Evolutionary conservation across 2,113 vertebrate species (phyloP).

Genomic region (Anhinga anhinga): DNA sequence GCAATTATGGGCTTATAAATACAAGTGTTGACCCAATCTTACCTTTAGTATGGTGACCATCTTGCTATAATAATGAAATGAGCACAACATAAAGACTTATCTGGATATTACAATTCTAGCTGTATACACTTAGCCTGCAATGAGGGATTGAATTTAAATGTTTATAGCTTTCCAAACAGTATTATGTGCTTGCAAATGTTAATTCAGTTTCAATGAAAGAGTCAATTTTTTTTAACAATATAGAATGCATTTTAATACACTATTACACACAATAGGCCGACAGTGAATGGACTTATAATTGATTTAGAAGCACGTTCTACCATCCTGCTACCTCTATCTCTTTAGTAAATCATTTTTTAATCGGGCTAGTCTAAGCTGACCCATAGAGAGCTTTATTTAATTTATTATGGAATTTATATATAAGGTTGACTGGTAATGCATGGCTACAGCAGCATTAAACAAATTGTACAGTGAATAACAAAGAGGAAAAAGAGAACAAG

Average conservation of each 20-base stretch:
- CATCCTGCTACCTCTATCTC: slow-evolving; percentile 51
- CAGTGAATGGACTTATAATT: slow-evolving; percentile 80
- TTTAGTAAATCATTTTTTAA: slow-evolving; percentile 81
- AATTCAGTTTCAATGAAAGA: slow-evolving; percentile 80
- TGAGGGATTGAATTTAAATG: slow-evolving; percentile 78
- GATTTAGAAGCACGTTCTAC: slow-evolving; percentile 77
- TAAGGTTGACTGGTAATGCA: slow-evolving; percentile 61
- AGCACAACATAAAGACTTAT: slow-evolving; percentile 36
- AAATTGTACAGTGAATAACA: slow-evolving; percentile 61
- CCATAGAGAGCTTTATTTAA: slow-evolving; percentile 69
- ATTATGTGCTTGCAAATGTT: slow-evolving; percentile 82
- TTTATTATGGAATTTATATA: slow-evolving; percentile 69
- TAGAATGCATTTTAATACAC: slow-evolving; percentile 70
- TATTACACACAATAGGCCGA: slow-evolving; percentile 70
- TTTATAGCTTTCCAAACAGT: slow-evolving; percentile 77
- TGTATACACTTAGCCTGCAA: slow-evolving; percentile 67
- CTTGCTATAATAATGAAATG: slow-evolving; percentile 27
- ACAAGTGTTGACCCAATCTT: not conserved
- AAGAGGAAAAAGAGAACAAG: slow-evolving; percentile 33
- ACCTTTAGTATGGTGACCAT: not conserved
- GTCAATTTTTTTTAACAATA: slow-evolving; percentile 71
- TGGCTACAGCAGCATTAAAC: slow-evolving; percentile 56
- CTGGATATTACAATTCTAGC: slow-evolving; percentile 59
- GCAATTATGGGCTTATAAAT: not conserved
- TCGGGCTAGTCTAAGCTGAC: slow-evolving; percentile 70